A percentile compares a stretch with the other conserved stretches of the same genome.
phyloP scores from a whole-genome alignment of 2,888 invertebrate species.

The Tenthredo notha region DNA sequence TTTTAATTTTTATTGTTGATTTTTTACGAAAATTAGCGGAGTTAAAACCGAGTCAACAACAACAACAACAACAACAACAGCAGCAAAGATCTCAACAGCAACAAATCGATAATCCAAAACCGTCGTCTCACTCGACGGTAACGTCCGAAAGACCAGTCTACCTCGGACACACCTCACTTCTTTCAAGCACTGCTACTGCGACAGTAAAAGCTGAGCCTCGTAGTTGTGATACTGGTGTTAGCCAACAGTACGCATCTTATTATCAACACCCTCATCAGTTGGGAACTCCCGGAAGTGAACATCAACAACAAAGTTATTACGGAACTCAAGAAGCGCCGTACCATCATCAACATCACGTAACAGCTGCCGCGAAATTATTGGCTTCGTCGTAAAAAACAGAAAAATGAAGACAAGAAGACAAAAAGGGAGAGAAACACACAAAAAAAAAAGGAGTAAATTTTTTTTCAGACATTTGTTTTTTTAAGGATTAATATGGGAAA shows the following conservation, averaged over 20 bases:
- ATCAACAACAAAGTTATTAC: constrained; percentile 74
- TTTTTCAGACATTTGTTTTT: neutral
- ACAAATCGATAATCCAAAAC: constrained; percentile 70
- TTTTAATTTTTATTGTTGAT: neutral
- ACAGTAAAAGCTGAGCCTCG: constrained; percentile 76
- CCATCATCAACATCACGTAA: constrained; percentile 92
- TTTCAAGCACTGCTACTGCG: constrained; percentile 76
- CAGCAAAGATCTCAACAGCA: constrained; percentile 61
- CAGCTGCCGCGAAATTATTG: constrained; percentile 91
- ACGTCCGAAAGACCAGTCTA: constrained; percentile 76
- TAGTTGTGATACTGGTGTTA: constrained; percentile 72
- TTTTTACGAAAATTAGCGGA: constrained; percentile 60
- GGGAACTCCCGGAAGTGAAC: constrained; percentile 71
- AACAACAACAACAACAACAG: constrained; percentile 62
- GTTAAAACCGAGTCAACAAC: constrained; percentile 67
- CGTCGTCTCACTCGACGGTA: constrained; percentile 68
- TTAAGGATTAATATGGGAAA: neutral
- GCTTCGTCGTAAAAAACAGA: constrained; percentile 85
- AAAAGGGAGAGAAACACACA: neutral
- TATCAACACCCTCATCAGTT: constrained; percentile 77
- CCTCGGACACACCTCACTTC: constrained; percentile 81
- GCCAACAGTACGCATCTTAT: constrained; percentile 74
- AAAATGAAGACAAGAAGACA: neutral
- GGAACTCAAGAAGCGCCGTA: constrained; percentile 84
- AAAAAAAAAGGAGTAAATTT: neutral